Evolutionary conservation across 53 echinoderm and acorn worm species (phyloP).

Genomic region (Pentamera pediparva): DNA sequence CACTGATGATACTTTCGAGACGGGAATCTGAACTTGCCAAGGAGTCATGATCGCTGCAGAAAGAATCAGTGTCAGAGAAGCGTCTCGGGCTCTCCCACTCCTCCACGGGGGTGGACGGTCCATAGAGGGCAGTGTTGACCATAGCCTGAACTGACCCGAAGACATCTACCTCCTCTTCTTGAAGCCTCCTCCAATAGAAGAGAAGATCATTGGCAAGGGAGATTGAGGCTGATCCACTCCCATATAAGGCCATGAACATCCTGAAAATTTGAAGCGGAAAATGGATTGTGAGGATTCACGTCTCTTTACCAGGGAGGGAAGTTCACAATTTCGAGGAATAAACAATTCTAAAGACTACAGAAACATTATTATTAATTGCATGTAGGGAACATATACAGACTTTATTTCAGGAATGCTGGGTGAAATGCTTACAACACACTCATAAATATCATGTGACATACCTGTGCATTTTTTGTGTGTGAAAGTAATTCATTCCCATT

Average conservation of each 20-base stretch:
- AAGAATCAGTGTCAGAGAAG: background rate
- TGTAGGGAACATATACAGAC: too few species aligned
- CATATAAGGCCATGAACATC: slow-evolving; percentile 73
- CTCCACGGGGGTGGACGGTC: background rate
- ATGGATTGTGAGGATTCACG: background rate
- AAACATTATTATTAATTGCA: too few species aligned
- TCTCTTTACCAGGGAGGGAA: background rate
- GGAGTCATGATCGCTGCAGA: slow-evolving; percentile 9
- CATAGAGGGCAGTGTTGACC: background rate
- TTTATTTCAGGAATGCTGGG: too few species aligned
- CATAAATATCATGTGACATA: background rate
- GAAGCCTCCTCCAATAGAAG: slow-evolving; percentile 64
- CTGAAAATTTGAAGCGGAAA: slow-evolving; percentile 23
- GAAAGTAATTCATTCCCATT: too few species aligned
- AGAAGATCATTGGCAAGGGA: slow-evolving; percentile 67
- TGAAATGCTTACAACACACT: too few species aligned
- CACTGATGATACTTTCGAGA: slow-evolving; percentile 4
- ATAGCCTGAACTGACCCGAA: background rate
- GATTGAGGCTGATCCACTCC: slow-evolving; percentile 51
- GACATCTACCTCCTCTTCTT: slow-evolving; percentile 11
- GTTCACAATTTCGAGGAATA: background rate
- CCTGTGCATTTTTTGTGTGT: too few species aligned
- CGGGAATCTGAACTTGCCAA: slow-evolving; percentile 2
- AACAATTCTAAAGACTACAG: background rate
- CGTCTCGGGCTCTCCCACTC: background rate